These are phyloP conservation scores for Hyppa rectilinea DNA, from an alignment of 2,888 invertebrate species.

Conservation along the genomic window DNA sequence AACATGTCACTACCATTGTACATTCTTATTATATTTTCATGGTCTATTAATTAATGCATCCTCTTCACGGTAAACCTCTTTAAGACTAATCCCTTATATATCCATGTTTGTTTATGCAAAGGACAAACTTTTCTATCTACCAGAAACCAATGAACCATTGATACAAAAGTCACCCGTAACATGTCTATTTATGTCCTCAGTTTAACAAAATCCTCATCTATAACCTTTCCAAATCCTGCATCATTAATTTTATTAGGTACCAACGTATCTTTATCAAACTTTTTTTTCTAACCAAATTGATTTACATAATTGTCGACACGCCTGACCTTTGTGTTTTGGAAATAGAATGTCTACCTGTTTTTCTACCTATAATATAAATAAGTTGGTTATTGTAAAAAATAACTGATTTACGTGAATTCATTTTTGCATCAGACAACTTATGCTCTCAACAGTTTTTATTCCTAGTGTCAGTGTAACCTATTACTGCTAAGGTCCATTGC, in stretches of 20 bases:
- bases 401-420: not conserved
- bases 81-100: not conserved
- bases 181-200: not conserved
- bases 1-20: not conserved
- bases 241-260: not conserved
- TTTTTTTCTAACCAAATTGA: constrained; percentile 17
- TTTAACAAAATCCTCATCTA: constrained; percentile 10
- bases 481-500: not conserved
- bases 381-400: constrained; percentile 8
- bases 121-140: not conserved
- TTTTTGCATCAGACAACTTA: constrained; percentile 2
- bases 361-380: constrained; percentile 1
- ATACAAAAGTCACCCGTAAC: not conserved
- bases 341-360: constrained; percentile 18
- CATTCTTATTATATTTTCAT: no score
- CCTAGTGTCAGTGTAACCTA: not conserved
- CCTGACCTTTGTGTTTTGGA: constrained; percentile 43
- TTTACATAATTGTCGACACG: constrained; percentile 32
- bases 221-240: not conserved
- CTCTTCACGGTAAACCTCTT: not conserved
- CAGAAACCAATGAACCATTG: no score
- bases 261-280: constrained; percentile 9
- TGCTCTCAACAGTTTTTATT: not conserved
- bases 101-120: not conserved
- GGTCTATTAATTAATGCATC: not conserved